Evolutionary conservation across 2,888 invertebrate genomes (phyloP).

Genomic region (Leucania comma): DNA sequence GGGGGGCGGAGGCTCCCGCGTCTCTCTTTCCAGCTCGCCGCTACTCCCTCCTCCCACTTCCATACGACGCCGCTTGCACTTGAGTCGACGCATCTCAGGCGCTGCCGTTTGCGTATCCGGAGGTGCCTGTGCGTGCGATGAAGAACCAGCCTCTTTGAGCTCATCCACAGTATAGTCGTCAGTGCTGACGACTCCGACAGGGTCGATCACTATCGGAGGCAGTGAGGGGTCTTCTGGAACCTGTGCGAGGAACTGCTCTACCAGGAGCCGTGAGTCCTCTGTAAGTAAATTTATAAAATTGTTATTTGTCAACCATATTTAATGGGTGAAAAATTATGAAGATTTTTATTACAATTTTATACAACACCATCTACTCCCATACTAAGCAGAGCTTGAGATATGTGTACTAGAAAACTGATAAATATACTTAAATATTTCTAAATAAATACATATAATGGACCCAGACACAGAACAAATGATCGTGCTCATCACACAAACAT

Average conservation of each 20-base stretch:
- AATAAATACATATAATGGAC: no score
- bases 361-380: no score
- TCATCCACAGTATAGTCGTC: slow-evolving; percentile 51
- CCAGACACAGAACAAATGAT: no score
- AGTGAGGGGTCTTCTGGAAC: slow-evolving; percentile 70
- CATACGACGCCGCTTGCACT: slow-evolving; percentile 30
- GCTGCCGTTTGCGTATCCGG: neutral
- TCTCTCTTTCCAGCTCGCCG: neutral
- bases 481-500: no score
- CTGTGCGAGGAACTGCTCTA: slow-evolving; percentile 77
- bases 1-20: slow-evolving; percentile 55
- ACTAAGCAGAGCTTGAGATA: no score
- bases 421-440: no score
- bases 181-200: slow-evolving; percentile 50
- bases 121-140: neutral
- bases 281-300: slow-evolving; percentile 11
- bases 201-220: slow-evolving; percentile 77
- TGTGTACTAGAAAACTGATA: no score
- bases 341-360: no score
- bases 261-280: slow-evolving; percentile 74
- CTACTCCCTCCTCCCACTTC: neutral
- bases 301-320: neutral
- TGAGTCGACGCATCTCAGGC: slow-evolving; percentile 31
- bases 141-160: slow-evolving; percentile 4
- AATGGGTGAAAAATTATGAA: neutral